phyloP scores from a whole-genome alignment of 1,140 invertebrate genomes.

The Pteromalus puparum region DNA sequence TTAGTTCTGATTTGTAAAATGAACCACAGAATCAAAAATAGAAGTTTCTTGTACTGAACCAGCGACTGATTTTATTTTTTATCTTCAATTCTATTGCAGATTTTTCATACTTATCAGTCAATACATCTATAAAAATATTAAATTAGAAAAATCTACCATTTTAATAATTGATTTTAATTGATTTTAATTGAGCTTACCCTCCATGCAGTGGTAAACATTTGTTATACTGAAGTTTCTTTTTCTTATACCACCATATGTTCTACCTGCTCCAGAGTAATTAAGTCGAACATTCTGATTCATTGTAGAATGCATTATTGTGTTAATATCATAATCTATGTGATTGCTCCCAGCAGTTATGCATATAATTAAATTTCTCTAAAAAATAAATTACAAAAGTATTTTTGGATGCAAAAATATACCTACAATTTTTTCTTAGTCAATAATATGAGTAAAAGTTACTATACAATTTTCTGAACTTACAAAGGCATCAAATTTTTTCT shows the following conservation, averaged over 20 bases:
- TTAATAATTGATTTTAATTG: not conserved
- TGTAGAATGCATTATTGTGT: constrained; percentile 18
- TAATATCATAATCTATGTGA: constrained; percentile 31
- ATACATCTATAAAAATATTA: constrained; percentile 21
- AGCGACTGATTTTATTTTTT: not conserved
- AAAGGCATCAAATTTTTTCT: constrained; percentile 7
- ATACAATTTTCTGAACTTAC: not conserved
- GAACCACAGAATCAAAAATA: not conserved
- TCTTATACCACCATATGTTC: constrained; percentile 28
- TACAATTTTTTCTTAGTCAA: not conserved
- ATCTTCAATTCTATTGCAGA: constrained; percentile 1
- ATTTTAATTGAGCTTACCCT: constrained; percentile 37
- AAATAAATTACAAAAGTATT: constrained; percentile 8
- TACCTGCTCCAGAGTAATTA: constrained; percentile 34
- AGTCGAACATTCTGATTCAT: constrained; percentile 29
- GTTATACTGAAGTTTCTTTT: constrained; percentile 50
- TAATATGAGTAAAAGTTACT: not conserved
- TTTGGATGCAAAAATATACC: not conserved
- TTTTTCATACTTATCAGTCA: constrained; percentile 31
- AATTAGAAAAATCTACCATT: not conserved
- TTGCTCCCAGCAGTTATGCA: constrained; percentile 4
- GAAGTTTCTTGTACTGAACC: not conserved
- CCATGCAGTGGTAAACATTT: constrained; percentile 33
- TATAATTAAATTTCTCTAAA: constrained; percentile 39
- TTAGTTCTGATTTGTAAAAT: no score